Conservation (phyloP, 1,140 invertebrate genomes). For the Piezodorus guildinii region DNA sequence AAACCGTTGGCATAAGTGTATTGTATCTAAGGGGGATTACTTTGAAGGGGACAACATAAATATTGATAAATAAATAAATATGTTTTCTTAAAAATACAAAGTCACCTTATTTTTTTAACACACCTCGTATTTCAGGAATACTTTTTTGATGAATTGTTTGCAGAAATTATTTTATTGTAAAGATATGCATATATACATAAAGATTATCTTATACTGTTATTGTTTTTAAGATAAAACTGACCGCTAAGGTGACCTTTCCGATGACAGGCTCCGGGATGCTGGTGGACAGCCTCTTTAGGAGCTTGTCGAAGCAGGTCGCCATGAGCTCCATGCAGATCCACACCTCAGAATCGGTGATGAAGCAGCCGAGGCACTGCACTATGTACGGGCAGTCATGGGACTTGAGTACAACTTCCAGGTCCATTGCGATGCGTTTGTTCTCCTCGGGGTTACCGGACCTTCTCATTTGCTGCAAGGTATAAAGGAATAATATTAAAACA, state of each 20-base stretch:
- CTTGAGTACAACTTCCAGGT: constrained; percentile 92
- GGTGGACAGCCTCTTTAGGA: constrained; percentile 70
- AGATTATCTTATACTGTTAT: too few relatives aligned
- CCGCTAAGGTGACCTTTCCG: constrained; percentile 91
- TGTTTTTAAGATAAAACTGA: constrained; percentile 54
- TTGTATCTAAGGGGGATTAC: too few relatives aligned
- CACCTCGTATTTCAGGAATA: too few relatives aligned
- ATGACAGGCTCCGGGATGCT: constrained; percentile 90
- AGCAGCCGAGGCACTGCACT: constrained; percentile 91
- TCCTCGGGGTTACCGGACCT: constrained; percentile 91
- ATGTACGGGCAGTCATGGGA: constrained; percentile 95
- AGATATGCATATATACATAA: too few relatives aligned
- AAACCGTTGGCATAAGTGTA: too few relatives aligned
- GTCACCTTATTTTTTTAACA: too few relatives aligned
- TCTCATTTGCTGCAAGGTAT: constrained; percentile 90
- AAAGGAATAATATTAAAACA: too few relatives aligned
- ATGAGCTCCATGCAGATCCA: constrained; percentile 95
- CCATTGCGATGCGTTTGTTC: constrained; percentile 96
- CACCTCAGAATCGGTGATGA: constrained; percentile 85
- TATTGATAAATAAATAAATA: too few relatives aligned
- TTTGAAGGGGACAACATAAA: too few relatives aligned
- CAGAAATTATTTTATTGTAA: too few relatives aligned
- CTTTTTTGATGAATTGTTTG: too few relatives aligned
- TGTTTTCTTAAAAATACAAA: too few relatives aligned
- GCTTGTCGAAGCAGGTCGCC: constrained; percentile 95